Conservation (phyloP, 2,113 vertebrate species). For the Gobius niger region DNA sequence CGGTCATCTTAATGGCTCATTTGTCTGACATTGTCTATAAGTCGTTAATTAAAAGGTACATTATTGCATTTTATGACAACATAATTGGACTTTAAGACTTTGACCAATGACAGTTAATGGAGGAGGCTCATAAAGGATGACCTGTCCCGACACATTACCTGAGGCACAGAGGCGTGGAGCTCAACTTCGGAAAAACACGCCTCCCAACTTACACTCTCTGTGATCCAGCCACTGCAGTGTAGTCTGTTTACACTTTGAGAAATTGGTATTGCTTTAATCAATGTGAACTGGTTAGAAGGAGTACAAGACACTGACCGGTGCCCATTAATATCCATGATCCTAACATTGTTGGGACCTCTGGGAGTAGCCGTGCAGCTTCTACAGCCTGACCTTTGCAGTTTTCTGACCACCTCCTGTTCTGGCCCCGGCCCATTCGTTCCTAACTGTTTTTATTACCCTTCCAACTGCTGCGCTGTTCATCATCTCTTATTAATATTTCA, state of each 20-base stretch:
- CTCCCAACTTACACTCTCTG: neutral
- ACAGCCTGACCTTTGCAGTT: slow-evolving; percentile 6
- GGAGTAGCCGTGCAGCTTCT: neutral
- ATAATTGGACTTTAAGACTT: slow-evolving; percentile 5
- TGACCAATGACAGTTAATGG: slow-evolving; percentile 1
- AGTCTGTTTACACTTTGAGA: no score
- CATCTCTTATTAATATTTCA: slow-evolving; percentile 68
- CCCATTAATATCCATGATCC: neutral
- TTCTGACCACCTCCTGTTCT: slow-evolving; percentile 13
- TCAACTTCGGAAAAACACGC: neutral
- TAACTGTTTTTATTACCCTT: slow-evolving; percentile 51
- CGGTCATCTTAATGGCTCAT: slow-evolving; percentile 7
- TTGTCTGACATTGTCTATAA: slow-evolving; percentile 12
- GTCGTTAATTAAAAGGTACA: slow-evolving; percentile 9
- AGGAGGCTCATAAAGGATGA: neutral
- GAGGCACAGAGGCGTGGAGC: neutral
- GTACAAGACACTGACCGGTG: neutral
- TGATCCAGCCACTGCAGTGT: no score
- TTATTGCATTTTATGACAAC: slow-evolving; percentile 6
- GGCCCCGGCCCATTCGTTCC: slow-evolving; percentile 49
- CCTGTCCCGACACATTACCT: neutral
- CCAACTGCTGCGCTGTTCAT: slow-evolving; percentile 47
- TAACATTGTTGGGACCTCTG: neutral
- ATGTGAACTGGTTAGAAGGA: no score
- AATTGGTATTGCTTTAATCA: no score